Base-by-base conservation (phyloP, 1,140 invertebrate species). In the Popillia japonica region DNA sequence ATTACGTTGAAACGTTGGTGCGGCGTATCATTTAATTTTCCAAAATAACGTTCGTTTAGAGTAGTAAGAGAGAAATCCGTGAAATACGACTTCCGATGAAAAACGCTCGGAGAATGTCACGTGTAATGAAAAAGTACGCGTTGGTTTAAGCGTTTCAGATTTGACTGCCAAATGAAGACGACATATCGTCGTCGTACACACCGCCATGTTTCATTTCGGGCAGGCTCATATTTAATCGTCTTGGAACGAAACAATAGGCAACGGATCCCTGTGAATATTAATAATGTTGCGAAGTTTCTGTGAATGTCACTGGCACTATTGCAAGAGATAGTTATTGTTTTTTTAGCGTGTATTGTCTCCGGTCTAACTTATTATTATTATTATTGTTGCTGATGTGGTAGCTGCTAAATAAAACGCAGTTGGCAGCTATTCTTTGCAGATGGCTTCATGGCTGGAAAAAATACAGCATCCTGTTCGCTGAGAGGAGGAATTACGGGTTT, bases 361-460 rank as follows among this genome's bases (percentile, higher is more conserved):
- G n/a, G 14, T 17, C 48, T 17, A 7, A n/a, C 17, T 14, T 17
- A 6, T 17, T 17, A 17, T 55, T 55, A 55, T 17, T n/a, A 17
- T 55, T n/a, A 17, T 17, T 55, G 17, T 55, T 55, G 17, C 17
- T 55, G 17, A 17, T 55, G 48, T 55, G n/a, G 17, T n/a, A 17
- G 17, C 17, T 55, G 48, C 48, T 55, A 55, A 55, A 55, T 55
- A 55, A 55, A 55, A 55, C 48, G 14, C 48, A 55, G 48, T 55
- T 55, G 48, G 48, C 48, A 55, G 17, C n/a, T 14, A 6, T 55
- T 55, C 48, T 14, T 55, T 55, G 48, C 48, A 55, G 48, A 55
- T 55, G 48, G 48, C 48, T 55, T 55, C 14, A 55, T 17, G 48
- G 17, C 17, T 17, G 48, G 48, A 55, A 17, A 55, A 55, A 55